Evolutionary conservation across 1,140 invertebrate species (phyloP).

Genomic region (Helicoverpa armigera): DNA sequence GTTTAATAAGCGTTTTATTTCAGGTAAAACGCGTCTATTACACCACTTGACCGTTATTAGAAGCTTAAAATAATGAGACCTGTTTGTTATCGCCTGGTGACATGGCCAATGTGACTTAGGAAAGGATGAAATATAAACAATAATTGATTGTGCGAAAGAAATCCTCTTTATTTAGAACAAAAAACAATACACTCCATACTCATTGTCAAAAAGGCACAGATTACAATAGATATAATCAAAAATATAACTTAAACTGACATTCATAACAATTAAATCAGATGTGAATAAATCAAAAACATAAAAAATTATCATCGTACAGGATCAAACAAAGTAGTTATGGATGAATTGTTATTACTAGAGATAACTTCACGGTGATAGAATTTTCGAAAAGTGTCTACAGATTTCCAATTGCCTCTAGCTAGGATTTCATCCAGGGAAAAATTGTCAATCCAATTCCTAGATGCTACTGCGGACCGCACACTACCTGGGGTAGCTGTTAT

Average conservation of each 20-base stretch:
- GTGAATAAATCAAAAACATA: too few relatives aligned
- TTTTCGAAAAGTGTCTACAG: conserved; percentile 48
- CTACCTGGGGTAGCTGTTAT: conserved; percentile 53
- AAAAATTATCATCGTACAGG: not conserved
- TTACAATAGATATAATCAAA: too few relatives aligned
- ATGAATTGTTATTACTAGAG: not conserved
- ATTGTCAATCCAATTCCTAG: conserved; percentile 54
- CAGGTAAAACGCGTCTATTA: conserved; percentile 34
- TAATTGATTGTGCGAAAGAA: not conserved
- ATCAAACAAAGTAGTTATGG: not conserved
- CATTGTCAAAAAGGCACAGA: too few relatives aligned
- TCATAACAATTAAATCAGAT: too few relatives aligned
- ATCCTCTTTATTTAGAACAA: too few relatives aligned
- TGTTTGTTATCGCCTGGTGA: conserved; percentile 55
- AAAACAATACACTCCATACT: too few relatives aligned
- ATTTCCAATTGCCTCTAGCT: conserved; percentile 54
- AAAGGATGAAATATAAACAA: not conserved
- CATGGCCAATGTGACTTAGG: conserved; percentile 13
- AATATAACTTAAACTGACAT: too few relatives aligned
- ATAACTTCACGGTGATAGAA: not conserved
- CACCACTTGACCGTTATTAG: conserved; percentile 33
- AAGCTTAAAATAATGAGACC: conserved; percentile 46
- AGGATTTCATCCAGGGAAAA: conserved; percentile 55
- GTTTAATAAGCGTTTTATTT: conserved; percentile 35
- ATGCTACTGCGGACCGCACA: conserved; percentile 54